Base-by-base conservation (phyloP, 2,888 invertebrate species). In the Cyclophora albipunctata region DNA sequence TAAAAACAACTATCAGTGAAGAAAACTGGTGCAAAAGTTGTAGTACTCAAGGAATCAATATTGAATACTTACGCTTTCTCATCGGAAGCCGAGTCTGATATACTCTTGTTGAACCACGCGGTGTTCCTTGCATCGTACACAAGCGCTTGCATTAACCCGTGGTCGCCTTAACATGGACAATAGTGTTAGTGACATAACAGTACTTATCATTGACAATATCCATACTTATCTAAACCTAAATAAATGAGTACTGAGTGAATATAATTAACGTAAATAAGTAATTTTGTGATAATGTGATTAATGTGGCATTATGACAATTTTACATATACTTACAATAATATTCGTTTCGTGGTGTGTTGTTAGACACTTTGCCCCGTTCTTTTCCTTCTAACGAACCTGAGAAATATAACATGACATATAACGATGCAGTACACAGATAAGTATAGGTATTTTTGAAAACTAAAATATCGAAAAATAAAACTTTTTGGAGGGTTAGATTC, bases 121-220 rank as follows among this genome's bases (percentile, higher is more conserved):
- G 97, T 97, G 59, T 94, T 94, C 71, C 95, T 92, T 5, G 97
- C 97, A 77, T 97, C 97, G 70, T 94, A 96, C 2, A 97, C 94
- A 47, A 97, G 84, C 48, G 95, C 94, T 71, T 94, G 93, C 79
- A 97, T 93, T 48, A 97, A 87, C 63, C 94, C 94, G 59, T 96
- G 92, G 73, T 97, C 96, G 81, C 96, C 96, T 95, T 75, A 49
- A 43, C 7, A 42, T 40, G 2, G 34, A 48, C 6, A 46, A 34
- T 42, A 20, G 48, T 20, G 49, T 7, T 4, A 37, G 37, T 37
- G 37, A 37, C 37, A 37, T 20, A 20, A 20, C 20, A 20, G 20
- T 20, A 20, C 20, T 20, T 20, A 20, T 20, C 20, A 20, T 20
- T 20, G 20, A 20, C 20, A 20, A 20, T 20, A 20, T 20, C 20